These are phyloP conservation scores for Falco peregrinus DNA, from an alignment of 2,797 vertebrate species.

Conservation along the genomic window DNA sequence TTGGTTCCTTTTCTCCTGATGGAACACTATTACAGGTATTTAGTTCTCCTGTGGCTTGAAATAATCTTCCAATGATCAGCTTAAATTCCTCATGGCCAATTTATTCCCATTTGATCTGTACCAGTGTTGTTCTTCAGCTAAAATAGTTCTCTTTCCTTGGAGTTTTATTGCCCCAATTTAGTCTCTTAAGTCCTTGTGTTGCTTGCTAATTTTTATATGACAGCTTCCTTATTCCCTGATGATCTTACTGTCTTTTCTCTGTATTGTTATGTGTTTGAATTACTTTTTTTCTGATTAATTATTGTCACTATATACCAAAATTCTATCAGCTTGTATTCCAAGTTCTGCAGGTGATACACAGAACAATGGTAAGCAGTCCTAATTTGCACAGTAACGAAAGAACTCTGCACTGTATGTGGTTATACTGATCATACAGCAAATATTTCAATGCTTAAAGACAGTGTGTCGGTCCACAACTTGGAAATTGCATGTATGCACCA, in stretches of 20 bases:
- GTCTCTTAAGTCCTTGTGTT: neutral
- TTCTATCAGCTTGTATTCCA: neutral
- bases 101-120: constrained; percentile 31
- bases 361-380: neutral
- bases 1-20: neutral
- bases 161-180: neutral
- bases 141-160: neutral
- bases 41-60: constrained; percentile 14
- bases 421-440: neutral
- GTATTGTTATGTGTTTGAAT: neutral
- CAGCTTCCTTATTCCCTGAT: neutral
- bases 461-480: neutral
- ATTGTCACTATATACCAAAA: neutral
- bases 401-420: neutral
- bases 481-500: neutral
- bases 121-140: neutral
- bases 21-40: neutral
- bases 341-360: neutral
- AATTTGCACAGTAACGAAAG: neutral
- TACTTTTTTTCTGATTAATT: neutral
- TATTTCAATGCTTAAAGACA: neutral
- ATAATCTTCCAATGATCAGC: constrained; percentile 20
- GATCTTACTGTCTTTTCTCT: neutral
- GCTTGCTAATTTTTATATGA: neutral
- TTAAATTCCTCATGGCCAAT: neutral